Conservation (phyloP, 2,888 invertebrate genomes). For the Pandemis corylana region DNA sequence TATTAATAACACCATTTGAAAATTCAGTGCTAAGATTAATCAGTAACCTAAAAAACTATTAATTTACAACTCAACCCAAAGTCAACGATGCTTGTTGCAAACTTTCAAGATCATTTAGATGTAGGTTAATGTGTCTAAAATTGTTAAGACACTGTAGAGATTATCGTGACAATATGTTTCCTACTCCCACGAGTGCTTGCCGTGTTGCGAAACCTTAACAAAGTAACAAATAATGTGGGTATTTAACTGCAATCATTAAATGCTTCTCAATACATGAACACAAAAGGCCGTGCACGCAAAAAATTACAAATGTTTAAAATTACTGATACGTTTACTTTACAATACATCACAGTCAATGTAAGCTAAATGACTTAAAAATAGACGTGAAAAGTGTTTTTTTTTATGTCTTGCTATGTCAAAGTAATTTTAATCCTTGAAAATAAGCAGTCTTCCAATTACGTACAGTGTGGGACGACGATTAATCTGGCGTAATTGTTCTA, state of each 20-base stretch:
- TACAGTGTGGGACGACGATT: constrained; percentile 25
- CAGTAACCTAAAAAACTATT: neutral
- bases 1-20: too few relatives aligned
- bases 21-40: neutral
- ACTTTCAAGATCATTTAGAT: constrained; percentile 36
- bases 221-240: constrained; percentile 17
- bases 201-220: constrained; percentile 31
- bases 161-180: constrained; percentile 21
- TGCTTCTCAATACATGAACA: constrained; percentile 8
- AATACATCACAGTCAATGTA: neutral
- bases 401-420: neutral
- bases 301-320: neutral
- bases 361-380: neutral
- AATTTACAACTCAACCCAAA: neutral
- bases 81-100: constrained; percentile 11
- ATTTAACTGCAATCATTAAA: constrained; percentile 9
- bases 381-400: neutral
- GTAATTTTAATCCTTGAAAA: constrained; percentile 11
- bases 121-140: constrained; percentile 38
- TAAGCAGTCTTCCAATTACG: constrained; percentile 7
- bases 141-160: constrained; percentile 25
- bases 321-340: too few relatives aligned
- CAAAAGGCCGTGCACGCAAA: neutral
- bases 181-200: constrained; percentile 32
- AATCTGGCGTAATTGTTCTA: constrained; percentile 15